Conservation (phyloP, 2,113 vertebrate species). For the Varanus salvator region DNA sequence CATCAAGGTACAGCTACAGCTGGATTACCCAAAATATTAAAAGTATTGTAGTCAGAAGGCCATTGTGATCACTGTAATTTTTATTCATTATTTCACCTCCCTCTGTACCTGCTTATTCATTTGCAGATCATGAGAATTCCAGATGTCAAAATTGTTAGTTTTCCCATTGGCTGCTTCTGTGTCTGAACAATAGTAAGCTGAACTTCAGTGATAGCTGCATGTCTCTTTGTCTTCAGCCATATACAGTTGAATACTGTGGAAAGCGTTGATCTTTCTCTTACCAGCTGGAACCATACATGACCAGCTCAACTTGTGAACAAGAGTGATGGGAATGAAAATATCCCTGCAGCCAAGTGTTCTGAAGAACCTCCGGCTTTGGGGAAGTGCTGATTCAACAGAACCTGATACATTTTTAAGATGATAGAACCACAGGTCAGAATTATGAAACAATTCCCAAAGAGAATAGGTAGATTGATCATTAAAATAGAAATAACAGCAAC, state of each 20-base stretch:
- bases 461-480: not conserved
- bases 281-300: not conserved
- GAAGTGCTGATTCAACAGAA: fast-evolving
- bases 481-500: too few species aligned
- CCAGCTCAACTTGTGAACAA: not conserved
- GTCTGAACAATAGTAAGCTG: not conserved
- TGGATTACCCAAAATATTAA: not conserved
- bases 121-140: not conserved
- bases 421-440: fast-evolving
- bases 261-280: fast-evolving
- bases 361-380: not conserved
- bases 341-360: not conserved
- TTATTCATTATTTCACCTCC: not conserved
- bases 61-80: not conserved
- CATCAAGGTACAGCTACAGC: not conserved
- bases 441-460: fast-evolving
- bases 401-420: not conserved
- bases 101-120: not conserved
- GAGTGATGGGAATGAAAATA: not conserved
- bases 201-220: not conserved
- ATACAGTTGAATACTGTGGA: not conserved
- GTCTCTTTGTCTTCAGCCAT: fast-evolving
- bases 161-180: not conserved
- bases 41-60: not conserved
- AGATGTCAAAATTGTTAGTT: not conserved